Evolutionary conservation across 37 sponge, comb jelly and placozoan genomes (phyloP).

Genomic region (Ianthella basta): DNA sequence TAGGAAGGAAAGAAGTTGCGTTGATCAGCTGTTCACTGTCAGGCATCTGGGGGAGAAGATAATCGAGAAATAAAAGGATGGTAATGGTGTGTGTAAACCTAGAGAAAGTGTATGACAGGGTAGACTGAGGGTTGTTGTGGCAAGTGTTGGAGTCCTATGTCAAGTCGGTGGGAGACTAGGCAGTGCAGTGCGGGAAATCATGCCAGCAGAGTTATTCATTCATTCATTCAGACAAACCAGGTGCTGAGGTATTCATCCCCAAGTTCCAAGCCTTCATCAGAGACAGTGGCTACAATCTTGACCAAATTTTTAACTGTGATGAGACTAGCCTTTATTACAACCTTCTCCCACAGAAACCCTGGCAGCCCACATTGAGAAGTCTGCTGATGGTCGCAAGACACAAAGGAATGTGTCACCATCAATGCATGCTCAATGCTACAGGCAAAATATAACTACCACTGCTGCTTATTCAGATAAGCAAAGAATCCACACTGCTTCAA

Average conservation of each 20-base stretch:
- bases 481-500: constrained; percentile 60
- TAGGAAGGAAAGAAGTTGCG: too few relatives aligned
- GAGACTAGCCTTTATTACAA: constrained; percentile 77
- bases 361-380: constrained; percentile 47
- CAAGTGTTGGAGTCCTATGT: too few relatives aligned
- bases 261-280: constrained; percentile 24
- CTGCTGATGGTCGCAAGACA: constrained; percentile 42
- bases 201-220: too few relatives aligned
- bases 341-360: constrained; percentile 50
- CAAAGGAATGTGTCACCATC: constrained; percentile 59
- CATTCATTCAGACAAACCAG: constrained; percentile 39
- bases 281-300: constrained; percentile 8
- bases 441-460: constrained; percentile 50
- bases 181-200: too few relatives aligned
- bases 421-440: constrained; percentile 26
- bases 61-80: too few relatives aligned
- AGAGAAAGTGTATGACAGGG: too few relatives aligned
- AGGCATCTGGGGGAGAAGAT: too few relatives aligned
- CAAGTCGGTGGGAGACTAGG: too few relatives aligned
- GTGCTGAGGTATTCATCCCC: constrained; percentile 49
- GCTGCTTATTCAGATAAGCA: constrained; percentile 65
- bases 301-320: constrained; percentile 75
- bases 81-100: too few relatives aligned
- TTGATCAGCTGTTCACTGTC: too few relatives aligned
- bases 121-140: too few relatives aligned